Evolutionary conservation across 2,113 vertebrate genomes (phyloP).

Genomic region (Halichoerus grypus): DNA sequence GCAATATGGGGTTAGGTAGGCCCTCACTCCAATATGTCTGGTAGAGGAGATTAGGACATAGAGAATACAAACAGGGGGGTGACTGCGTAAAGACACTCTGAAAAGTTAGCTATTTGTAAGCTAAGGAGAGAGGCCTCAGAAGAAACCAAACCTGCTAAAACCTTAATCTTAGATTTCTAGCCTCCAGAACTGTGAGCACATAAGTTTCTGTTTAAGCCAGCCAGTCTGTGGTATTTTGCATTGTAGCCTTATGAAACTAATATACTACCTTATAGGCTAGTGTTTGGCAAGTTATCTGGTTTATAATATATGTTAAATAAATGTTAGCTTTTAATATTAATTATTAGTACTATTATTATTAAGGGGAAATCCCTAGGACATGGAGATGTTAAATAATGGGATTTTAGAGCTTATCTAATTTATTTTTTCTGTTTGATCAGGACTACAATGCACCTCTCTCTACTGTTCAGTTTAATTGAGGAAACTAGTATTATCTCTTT

Average conservation of each 20-base stretch:
- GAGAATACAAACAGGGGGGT: background rate
- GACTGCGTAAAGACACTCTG: background rate
- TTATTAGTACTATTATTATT: background rate
- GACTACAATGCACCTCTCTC: background rate
- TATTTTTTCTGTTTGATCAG: background rate
- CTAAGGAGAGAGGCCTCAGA: background rate
- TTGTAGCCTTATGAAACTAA: background rate
- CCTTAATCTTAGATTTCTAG: background rate
- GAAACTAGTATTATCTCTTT: background rate
- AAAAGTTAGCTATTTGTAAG: background rate
- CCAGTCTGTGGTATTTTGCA: background rate
- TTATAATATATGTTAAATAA: background rate
- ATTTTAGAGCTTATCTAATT: background rate
- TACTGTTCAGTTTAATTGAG: slow-evolving; percentile 2
- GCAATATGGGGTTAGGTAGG: background rate
- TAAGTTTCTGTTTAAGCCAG: background rate
- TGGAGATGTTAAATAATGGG: slow-evolving; percentile 1
- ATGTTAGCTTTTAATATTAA: background rate
- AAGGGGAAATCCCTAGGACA: background rate
- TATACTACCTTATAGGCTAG: background rate
- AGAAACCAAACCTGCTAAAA: background rate
- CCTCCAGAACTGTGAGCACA: background rate
- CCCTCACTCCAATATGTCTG: background rate
- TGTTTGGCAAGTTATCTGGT: background rate
- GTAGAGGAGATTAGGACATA: background rate